phyloP scores from a whole-genome alignment of 2,888 invertebrate genomes.

The Euspilapteryx auroguttella region DNA sequence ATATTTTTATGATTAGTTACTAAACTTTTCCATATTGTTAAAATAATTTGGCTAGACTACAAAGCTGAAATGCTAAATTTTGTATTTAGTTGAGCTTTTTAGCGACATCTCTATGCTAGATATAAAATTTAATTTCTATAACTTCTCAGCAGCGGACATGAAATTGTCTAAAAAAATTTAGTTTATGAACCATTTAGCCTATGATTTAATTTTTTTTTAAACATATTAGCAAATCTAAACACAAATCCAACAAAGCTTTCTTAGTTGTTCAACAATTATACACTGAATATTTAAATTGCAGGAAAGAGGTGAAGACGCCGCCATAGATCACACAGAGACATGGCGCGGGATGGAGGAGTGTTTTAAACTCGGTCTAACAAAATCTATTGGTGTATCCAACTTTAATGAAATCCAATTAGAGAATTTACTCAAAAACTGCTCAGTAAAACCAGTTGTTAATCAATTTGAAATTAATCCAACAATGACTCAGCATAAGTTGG shows the following conservation, averaged over 20 bases:
- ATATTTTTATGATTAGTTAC: background rate
- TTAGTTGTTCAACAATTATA: too few species aligned
- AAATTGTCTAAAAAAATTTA: background rate
- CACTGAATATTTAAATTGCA: slow-evolving; percentile 11
- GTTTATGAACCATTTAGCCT: too few species aligned
- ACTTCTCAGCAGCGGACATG: too few species aligned
- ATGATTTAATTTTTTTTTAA: too few species aligned
- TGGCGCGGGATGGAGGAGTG: slow-evolving; percentile 79
- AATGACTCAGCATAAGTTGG: slow-evolving; percentile 69
- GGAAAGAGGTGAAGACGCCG: slow-evolving; percentile 42
- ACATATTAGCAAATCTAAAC: too few species aligned
- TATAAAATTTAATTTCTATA: too few species aligned
- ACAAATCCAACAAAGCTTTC: too few species aligned
- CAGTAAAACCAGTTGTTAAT: slow-evolving; percentile 65
- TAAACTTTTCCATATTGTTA: background rate
- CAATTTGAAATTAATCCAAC: slow-evolving; percentile 66
- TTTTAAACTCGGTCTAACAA: slow-evolving; percentile 63
- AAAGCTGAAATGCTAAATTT: background rate
- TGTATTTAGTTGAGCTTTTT: too few species aligned
- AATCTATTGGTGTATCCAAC: slow-evolving; percentile 79
- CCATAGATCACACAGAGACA: slow-evolving; percentile 71
- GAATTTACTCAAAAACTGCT: slow-evolving; percentile 56
- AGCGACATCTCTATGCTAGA: too few species aligned
- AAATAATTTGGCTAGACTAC: background rate
- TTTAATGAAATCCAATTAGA: slow-evolving; percentile 74